Evolutionary conservation across 2,113 vertebrate genomes (phyloP).

Genomic region (Sinocyclocheilus anshuiensis): DNA sequence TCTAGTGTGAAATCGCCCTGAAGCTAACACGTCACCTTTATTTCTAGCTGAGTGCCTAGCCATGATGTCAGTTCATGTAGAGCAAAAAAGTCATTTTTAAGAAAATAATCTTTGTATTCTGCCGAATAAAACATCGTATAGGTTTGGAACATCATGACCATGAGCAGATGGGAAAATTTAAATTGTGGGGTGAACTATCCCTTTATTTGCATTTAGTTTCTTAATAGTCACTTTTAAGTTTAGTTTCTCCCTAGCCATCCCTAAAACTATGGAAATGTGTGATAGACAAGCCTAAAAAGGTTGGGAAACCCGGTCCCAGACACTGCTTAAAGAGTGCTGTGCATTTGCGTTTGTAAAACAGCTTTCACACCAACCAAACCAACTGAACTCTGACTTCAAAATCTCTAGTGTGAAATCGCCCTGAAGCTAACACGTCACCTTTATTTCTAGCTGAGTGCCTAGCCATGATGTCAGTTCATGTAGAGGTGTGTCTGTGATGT

Average conservation of each 20-base stretch:
- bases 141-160: not conserved
- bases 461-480: slow-evolving; percentile 21
- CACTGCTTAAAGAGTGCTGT: not conserved
- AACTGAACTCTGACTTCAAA: slow-evolving; percentile 11
- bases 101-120: not conserved
- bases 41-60: slow-evolving; percentile 2
- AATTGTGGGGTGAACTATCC: not conserved
- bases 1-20: not conserved
- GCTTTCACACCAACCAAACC: not conserved
- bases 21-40: slow-evolving; percentile 42
- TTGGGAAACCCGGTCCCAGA: not conserved
- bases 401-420: not conserved
- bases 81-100: not conserved
- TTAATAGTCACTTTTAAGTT: not conserved
- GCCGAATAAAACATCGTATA: not conserved
- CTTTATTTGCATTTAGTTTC: not conserved
- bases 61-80: slow-evolving; percentile 27
- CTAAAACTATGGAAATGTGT: not conserved
- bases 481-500: slow-evolving; percentile 41
- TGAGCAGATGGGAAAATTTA: not conserved
- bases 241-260: not conserved
- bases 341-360: not conserved
- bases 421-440: slow-evolving; percentile 37
- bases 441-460: slow-evolving; percentile 23
- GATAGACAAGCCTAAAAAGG: not conserved